Conservation (phyloP, 2,888 invertebrate species). For the Anagyrus pseudococci region DNA sequence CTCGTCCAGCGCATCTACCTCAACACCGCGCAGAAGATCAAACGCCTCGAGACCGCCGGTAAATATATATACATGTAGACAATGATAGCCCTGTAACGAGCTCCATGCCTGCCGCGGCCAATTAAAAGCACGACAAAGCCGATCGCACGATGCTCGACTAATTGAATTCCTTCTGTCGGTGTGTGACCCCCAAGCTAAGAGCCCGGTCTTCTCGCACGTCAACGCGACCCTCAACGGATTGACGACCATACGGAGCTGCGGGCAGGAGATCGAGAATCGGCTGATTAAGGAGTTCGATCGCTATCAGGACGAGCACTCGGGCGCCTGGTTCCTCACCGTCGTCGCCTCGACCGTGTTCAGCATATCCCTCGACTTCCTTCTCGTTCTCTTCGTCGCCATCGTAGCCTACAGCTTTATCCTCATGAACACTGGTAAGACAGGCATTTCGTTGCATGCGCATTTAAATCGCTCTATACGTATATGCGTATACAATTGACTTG, state of each 20-base stretch:
- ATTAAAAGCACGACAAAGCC: too few species aligned
- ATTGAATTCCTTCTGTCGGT: too few species aligned
- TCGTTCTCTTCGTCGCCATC: conserved; percentile 70
- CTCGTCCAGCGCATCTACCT: conserved; percentile 71
- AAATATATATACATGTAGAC: too few species aligned
- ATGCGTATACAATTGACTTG: too few species aligned
- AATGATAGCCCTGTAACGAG: too few species aligned
- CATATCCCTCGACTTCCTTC: conserved; percentile 76
- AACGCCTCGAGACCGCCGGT: conserved; percentile 67
- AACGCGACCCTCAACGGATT: conserved; percentile 85
- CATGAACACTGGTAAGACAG: conserved; percentile 65
- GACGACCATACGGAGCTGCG: conserved; percentile 83
- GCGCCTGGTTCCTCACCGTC: conserved; percentile 73
- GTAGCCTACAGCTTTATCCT: conserved; percentile 73
- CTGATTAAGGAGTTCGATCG: conserved; percentile 77
- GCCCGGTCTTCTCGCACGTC: conserved; percentile 91
- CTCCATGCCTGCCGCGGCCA: too few species aligned
- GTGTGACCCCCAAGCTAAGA: too few species aligned
- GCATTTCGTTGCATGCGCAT: too few species aligned
- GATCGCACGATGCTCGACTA: too few species aligned
- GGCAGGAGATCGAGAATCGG: conserved; percentile 68
- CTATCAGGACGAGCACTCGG: conserved; percentile 73
- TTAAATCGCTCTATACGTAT: too few species aligned
- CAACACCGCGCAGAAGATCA: conserved; percentile 75
- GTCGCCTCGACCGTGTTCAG: conserved; percentile 74